Conservation (phyloP, 2,888 invertebrate genomes). For the Petrophora chlorosata region DNA sequence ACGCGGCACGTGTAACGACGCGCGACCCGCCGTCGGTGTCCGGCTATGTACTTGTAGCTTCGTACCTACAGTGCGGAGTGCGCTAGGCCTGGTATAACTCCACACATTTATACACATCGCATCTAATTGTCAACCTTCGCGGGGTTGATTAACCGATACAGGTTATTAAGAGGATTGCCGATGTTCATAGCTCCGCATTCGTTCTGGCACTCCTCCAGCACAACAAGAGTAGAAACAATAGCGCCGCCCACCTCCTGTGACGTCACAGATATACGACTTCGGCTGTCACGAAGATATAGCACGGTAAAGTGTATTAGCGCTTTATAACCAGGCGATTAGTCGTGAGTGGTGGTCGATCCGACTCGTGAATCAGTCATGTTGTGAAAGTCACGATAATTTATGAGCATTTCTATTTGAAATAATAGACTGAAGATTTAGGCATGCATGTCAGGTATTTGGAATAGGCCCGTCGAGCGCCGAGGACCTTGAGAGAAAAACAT, state of each 20-base stretch:
- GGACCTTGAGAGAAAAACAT: not conserved
- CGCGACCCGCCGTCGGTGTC: no score
- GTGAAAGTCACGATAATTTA: conserved; percentile 11
- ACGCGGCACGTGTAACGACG: no score
- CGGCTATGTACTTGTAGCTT: no score
- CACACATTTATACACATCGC: conserved; percentile 29
- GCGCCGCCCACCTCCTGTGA: conserved; percentile 58
- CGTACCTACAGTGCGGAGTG: no score
- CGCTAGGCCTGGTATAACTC: conserved; percentile 10
- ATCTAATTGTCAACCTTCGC: conserved; percentile 63
- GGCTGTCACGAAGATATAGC: conserved; percentile 43
- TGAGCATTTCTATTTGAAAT: conserved; percentile 1
- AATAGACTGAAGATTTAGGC: not conserved
- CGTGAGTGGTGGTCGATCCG: conserved; percentile 14
- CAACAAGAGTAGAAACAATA: conserved; percentile 58
- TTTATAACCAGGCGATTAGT: conserved; percentile 35
- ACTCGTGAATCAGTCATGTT: conserved; percentile 11
- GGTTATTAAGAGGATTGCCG: conserved; percentile 75
- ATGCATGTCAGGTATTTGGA: not conserved
- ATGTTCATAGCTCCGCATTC: conserved; percentile 72
- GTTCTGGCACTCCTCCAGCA: conserved; percentile 69
- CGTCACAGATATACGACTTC: conserved; percentile 55
- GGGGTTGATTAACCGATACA: conserved; percentile 79
- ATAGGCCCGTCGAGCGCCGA: not conserved
- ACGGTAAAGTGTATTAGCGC: conserved; percentile 38